Base-by-base conservation (phyloP, 1,140 invertebrate species). In the Formica exsecta region DNA sequence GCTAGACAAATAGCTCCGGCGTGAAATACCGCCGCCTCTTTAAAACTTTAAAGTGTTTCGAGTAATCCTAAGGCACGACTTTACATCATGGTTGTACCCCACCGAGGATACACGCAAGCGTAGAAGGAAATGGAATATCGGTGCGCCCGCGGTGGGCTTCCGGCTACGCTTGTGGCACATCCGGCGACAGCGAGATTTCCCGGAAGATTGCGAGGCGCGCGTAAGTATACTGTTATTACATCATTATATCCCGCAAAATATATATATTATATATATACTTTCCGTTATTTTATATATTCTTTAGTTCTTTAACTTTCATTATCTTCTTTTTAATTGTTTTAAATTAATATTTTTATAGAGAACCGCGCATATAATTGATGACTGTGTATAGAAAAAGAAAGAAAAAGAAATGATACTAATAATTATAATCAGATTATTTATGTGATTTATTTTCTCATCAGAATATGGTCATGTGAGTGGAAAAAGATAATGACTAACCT, bases 1-100 rank as follows among this genome's bases (percentile, higher is more conserved):
- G 90, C 92, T 92, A 93, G 93, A 93, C 93, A 94, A 94, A 94
- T 94, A 94, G 91, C 91, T 90, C 74, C 87, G 36, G 89, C 89
- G 93, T 94, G 93, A 94, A 93, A 92, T 93, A 93, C 91, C 90
- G 91, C 92, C 91, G 91, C 91, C 91, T 92, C 86, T 90, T 85
- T 90, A 88, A 93, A 94, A 93, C 77, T 92, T 91, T 92, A 92
- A 92, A 92, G 89, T 90, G 88, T 91, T 91, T 89, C 86, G 88
- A 89, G 88, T 91, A 91, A 91, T 91, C 90, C 88, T 86, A 73
- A 92, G 80, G 84, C 87, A 85, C 77, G 87, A 91, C 85, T 91
- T 90, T 90, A 87, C 86, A 91, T 90, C 89, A 83, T 76, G 86
- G 71, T 22, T 32, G 70, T 76, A 77, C 83, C 85, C 29, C 57